phyloP scores from a whole-genome alignment of 2,797 vertebrate species.

The Sebastes reedi region DNA sequence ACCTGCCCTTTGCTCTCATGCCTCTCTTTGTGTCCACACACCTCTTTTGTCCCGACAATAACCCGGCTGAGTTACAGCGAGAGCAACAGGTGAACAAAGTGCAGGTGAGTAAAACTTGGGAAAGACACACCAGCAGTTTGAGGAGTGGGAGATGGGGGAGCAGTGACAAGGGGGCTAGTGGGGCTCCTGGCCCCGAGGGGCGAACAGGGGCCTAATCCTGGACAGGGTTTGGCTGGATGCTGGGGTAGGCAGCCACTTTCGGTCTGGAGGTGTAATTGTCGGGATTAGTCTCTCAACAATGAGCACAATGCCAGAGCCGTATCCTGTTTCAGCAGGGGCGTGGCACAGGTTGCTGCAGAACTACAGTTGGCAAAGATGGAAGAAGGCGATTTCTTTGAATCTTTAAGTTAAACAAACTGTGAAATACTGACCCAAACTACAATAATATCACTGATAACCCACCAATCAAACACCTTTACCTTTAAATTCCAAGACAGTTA shows the following conservation, averaged over 20 bases:
- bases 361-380: slow-evolving; percentile 57
- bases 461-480: not conserved
- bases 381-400: slow-evolving; percentile 48
- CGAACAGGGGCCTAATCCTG: slow-evolving; percentile 47
- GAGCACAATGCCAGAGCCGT: slow-evolving; percentile 75
- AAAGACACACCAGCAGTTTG: slow-evolving; percentile 55
- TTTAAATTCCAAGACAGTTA: no score
- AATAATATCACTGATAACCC: slow-evolving; percentile 4
- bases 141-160: slow-evolving; percentile 25
- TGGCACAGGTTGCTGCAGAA: slow-evolving; percentile 57
- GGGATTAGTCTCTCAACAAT: slow-evolving; percentile 81
- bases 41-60: slow-evolving; percentile 65
- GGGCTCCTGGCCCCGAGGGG: slow-evolving; percentile 44
- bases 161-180: slow-evolving; percentile 14
- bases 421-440: slow-evolving; percentile 6
- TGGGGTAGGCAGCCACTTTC: slow-evolving; percentile 71
- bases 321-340: slow-evolving; percentile 78
- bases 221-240: slow-evolving; percentile 58
- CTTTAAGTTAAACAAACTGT: slow-evolving; percentile 29
- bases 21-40: slow-evolving; percentile 66
- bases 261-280: slow-evolving; percentile 80
- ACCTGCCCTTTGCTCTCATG: slow-evolving; percentile 78
- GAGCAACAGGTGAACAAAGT: slow-evolving; percentile 73
- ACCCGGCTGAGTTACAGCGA: slow-evolving; percentile 45
- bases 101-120: slow-evolving; percentile 68